phyloP scores from a whole-genome alignment of 2,113 vertebrate genomes.

The Cheirogaleus medius region DNA sequence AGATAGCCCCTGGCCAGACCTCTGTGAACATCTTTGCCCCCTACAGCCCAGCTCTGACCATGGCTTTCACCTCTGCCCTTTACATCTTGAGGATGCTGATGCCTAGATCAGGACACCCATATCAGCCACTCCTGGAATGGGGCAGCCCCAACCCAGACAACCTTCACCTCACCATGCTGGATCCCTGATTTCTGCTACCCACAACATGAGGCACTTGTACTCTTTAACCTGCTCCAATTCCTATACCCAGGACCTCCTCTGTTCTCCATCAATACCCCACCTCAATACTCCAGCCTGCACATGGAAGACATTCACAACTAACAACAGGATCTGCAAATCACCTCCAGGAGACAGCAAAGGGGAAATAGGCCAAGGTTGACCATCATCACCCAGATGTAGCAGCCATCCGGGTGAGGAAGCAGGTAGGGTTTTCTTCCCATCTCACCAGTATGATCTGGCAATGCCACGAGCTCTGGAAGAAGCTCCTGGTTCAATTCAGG shows the following conservation, averaged over 20 bases:
- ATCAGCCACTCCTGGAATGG: not conserved
- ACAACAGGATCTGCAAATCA: not conserved
- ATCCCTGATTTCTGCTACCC: not conserved
- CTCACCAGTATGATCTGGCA: not conserved
- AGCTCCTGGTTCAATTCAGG: conserved; percentile 29
- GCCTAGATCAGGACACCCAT: not conserved
- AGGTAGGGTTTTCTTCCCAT: conserved; percentile 1
- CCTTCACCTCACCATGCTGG: not conserved
- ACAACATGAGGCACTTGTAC: not conserved
- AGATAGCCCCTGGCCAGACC: not conserved
- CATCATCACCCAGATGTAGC: not conserved
- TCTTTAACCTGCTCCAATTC: not conserved
- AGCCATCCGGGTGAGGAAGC: not conserved
- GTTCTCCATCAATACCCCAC: not conserved
- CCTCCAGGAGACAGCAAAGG: not conserved
- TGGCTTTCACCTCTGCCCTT: not conserved
- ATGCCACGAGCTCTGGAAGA: not conserved
- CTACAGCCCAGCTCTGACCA: not conserved
- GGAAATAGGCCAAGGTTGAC: not conserved
- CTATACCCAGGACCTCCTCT: not conserved
- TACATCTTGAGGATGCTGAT: not conserved
- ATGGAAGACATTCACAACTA: not conserved
- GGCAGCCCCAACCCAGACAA: not conserved
- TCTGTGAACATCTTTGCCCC: conserved; percentile 8
- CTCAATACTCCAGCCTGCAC: not conserved